Evolutionary conservation across 2,888 invertebrate genomes (phyloP), one percentile per base, ranked within the genome.

Genomic region (Drosophila paramelanica): DNA sequence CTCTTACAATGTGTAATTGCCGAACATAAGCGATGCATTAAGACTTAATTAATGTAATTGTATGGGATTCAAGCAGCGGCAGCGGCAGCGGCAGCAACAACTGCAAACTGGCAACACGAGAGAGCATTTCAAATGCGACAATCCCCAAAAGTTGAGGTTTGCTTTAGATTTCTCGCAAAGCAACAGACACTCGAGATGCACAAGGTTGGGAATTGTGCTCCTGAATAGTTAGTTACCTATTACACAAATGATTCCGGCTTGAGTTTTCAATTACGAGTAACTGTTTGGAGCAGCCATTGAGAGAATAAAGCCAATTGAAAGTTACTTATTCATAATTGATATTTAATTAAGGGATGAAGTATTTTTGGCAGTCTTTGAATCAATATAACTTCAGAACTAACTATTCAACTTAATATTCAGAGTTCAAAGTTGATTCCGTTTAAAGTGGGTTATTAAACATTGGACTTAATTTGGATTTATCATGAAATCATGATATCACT

Each of bases 21-120:
- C 64, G 55, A 42, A 51, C 61, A 61, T 68, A 76, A 73, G 77
- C 59, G 70, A 53, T 57, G 70, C 57, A 73, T 77, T 77, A 77
- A 77, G 69, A 58, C 73, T 73, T 77, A 77, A 77, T 77, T 76
- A 68, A 68, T 68, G 61, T 73, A 76, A 77, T 75, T 73, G 68
- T 61, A 43, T 8, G 36, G n/a, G 17, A 41, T 33, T 60, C 45
- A 49, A 49, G 51, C 49, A 56, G 45, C 67, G 61, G 8, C 36
- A 61, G 20, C 20, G 20, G 20, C 20, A 20, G 20, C 20, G 20
- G 20, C 20, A 20, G n/a, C n/a, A n/a, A n/a, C n/a, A 17, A 6
- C 13, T 13, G 3, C n/a, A 17, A 39, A 17, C 13, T 13, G 39
- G 38, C 67, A 53, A 53, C 33, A 53, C 33, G 3, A 33, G 11